A percentile compares a stretch with the other conserved stretches of the same genome.
phyloP scores from a whole-genome alignment of 92 coral and sea anemone genomes.

The Porites divaricata region DNA sequence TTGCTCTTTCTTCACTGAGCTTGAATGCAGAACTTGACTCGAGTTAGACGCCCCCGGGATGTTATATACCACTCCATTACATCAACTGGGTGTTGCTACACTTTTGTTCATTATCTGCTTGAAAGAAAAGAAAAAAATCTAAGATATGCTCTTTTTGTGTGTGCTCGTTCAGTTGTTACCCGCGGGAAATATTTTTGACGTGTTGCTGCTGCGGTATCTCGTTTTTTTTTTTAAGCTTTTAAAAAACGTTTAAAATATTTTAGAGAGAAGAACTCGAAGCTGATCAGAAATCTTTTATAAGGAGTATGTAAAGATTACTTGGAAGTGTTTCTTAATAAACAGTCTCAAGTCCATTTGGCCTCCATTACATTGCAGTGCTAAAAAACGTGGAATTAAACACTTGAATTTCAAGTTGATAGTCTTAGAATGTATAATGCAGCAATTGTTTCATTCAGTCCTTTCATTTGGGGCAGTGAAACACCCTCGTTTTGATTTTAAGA shows the following conservation, averaged over 20 bases:
- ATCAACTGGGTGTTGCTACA: conserved; percentile 19
- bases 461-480: too few species aligned
- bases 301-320: too few species aligned
- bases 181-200: background rate
- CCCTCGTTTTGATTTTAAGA: too few species aligned
- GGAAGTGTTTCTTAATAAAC: too few species aligned
- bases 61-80: conserved; percentile 29
- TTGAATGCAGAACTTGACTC: background rate
- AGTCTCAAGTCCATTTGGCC: too few species aligned
- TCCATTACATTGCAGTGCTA: too few species aligned
- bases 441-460: too few species aligned
- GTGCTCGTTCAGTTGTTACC: conserved; percentile 3
- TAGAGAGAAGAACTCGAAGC: too few species aligned
- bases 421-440: too few species aligned
- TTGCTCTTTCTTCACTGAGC: conserved; percentile 6
- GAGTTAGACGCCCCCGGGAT: background rate
- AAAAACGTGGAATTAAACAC: too few species aligned
- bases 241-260: conserved; percentile 26
- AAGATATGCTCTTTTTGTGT: background rate
- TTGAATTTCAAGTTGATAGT: too few species aligned
- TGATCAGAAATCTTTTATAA: too few species aligned
- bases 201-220: background rate
- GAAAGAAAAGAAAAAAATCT: conserved; percentile 39
- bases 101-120: conserved; percentile 16
- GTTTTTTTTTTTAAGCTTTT: conserved; percentile 7